These are phyloP conservation scores for Aphelenchoides fujianensis DNA, from an alignment of 1,140 invertebrate genomes.

Conservation along the genomic window DNA sequence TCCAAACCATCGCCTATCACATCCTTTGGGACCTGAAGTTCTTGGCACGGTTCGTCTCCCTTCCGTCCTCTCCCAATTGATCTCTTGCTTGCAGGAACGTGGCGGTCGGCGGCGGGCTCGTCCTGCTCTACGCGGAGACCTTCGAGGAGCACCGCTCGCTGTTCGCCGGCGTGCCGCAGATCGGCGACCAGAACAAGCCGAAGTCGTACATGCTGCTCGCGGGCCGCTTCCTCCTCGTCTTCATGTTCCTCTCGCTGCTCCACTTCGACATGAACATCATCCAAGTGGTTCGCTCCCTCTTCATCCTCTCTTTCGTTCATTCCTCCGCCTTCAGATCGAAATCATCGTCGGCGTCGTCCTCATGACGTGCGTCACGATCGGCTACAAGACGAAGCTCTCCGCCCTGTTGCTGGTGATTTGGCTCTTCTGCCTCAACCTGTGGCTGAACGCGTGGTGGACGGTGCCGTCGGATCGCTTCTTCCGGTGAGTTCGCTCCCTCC, in stretches of 20 bases:
- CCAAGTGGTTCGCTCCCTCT: conserved; percentile 68
- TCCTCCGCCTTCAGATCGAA: conserved; percentile 70
- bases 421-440: conserved; percentile 85
- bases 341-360: conserved; percentile 87
- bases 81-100: conserved; percentile 74
- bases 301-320: conserved; percentile 21
- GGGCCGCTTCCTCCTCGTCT: conserved; percentile 88
- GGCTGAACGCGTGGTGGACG: conserved; percentile 96
- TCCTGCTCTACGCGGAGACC: conserved; percentile 85
- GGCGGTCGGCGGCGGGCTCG: conserved; percentile 87
- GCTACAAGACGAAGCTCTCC: conserved; percentile 96
- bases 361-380: conserved; percentile 92
- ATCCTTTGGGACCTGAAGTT: conserved; percentile 98
- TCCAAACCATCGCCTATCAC: conserved; percentile 73
- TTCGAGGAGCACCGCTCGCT: conserved; percentile 73
- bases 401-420: conserved; percentile 87
- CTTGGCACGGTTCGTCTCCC: conserved; percentile 67
- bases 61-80: conserved; percentile 21
- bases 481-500: too few relatives aligned
- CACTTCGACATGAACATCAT: conserved; percentile 85
- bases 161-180: conserved; percentile 93
- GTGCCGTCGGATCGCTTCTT: conserved; percentile 89
- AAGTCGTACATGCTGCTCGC: conserved; percentile 94
- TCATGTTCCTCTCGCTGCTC: conserved; percentile 96
- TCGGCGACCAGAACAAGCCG: conserved; percentile 87